Evolutionary conservation across 2,888 invertebrate species (phyloP), one percentile per base, ranked within the genome.

Genomic region (Kuschelorhynchus macadamiae): DNA sequence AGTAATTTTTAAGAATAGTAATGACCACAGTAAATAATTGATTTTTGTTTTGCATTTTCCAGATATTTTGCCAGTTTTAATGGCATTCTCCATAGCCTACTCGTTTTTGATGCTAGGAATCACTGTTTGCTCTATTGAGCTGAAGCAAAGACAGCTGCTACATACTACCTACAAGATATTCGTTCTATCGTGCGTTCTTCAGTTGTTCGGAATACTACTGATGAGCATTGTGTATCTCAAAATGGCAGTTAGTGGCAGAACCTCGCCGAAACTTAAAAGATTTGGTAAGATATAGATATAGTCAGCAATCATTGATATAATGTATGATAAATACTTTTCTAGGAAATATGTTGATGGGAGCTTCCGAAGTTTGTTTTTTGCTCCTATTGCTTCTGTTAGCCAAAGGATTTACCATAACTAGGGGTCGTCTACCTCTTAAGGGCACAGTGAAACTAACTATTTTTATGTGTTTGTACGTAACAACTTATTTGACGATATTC

Each of bases 131-230:
- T 86, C 91, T 80, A 89, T 92, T 32, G 91, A 94, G 78, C 83
- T 96, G 4, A 91, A 91, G 77, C 87, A 91, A 0, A 87, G 95
- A 1, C 93, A 95, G 78, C 85, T 97, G 0, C 87, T 96, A 36
- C 96, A 97, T 81, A 88, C 93, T 1, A 96, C 96, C 0, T 97
- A 95, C 85, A 95, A 95, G 80, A 83, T 97, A 77, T 97, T 92
- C 80, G 87, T 94, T 33, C 77, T 87, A 1, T 93, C 95, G 0
- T 86, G 92, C 8, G 82, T 88, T 25, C 83, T 90, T 18, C 94
- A 96, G 80, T 88, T 91, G 71, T 76, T 87, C 3, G 93, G 93
- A 1, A 87, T 95, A 0, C 80, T 92, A 42, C 81, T 92, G 21
- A 88, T 91, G 72, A 88, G 88, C 49, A 83, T 93, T 42, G 90